These are phyloP conservation scores for Tenthredo livida DNA, from an alignment of 2,888 invertebrate genomes.

Conservation along the genomic window DNA sequence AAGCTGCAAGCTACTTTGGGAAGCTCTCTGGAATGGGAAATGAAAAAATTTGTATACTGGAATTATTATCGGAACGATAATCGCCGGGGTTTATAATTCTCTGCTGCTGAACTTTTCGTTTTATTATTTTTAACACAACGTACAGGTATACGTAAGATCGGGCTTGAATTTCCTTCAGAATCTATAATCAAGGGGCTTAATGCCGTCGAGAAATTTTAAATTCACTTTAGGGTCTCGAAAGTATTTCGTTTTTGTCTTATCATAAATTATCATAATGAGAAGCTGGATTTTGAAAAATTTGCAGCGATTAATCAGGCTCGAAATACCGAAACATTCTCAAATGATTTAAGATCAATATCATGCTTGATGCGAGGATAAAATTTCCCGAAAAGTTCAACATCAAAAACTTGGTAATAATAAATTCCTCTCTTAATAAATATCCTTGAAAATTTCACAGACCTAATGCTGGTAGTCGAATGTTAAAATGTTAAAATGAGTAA, in stretches of 20 bases:
- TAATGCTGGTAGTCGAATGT: neutral
- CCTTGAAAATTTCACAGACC: neutral
- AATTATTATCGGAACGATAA: neutral
- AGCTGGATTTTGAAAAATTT: neutral
- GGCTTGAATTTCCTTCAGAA: neutral
- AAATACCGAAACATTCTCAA: neutral
- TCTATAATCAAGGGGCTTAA: neutral
- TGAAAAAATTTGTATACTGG: neutral
- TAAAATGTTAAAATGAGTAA: neutral
- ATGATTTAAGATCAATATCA: neutral
- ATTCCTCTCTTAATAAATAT: neutral
- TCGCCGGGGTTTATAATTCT: neutral
- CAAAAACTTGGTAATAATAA: neutral
- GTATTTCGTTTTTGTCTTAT: neutral
- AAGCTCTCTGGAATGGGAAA: constrained; percentile 81
- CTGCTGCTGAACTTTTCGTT: neutral
- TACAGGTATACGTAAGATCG: neutral
- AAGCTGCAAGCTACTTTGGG: constrained; percentile 92
- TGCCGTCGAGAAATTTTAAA: neutral
- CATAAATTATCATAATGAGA: neutral
- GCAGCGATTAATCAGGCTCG: neutral
- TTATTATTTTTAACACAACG: neutral
- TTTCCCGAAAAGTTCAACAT: neutral
- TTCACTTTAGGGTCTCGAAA: neutral
- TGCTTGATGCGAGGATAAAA: neutral